phyloP scores from a whole-genome alignment of 30 jellyfish, hydroid and myxozoan species.

The Rhopilema esculentum region DNA sequence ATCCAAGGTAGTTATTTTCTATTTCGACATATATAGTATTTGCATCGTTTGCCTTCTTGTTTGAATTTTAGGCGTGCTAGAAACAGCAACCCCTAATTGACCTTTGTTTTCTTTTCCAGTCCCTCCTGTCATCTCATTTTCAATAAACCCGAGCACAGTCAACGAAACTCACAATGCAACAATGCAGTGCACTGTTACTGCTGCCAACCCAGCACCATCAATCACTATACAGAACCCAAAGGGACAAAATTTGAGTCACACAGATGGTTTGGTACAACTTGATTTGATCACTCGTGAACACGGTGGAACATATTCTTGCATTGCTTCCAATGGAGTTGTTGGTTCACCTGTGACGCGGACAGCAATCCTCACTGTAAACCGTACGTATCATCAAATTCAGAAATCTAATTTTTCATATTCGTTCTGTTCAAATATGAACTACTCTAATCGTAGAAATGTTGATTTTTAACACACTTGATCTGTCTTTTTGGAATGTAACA shows the following conservation, averaged over 20 bases:
- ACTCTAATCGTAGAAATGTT: not conserved
- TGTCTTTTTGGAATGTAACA: too few relatives aligned
- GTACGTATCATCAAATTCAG: not conserved
- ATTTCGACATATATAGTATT: too few relatives aligned
- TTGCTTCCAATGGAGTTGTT: slow-evolving; percentile 9
- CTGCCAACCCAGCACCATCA: slow-evolving; percentile 46
- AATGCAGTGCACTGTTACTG: slow-evolving; percentile 20
- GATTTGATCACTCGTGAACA: not conserved
- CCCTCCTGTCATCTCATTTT: slow-evolving; percentile 18
- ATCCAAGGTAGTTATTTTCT: slow-evolving; percentile 49
- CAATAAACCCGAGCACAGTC: slow-evolving; percentile 29
- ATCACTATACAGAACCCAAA: slow-evolving; percentile 1
- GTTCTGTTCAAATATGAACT: too few relatives aligned
- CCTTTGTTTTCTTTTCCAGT: slow-evolving; percentile 36
- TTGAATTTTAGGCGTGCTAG: too few relatives aligned
- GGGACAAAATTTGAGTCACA: not conserved
- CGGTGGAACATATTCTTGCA: slow-evolving; percentile 22
- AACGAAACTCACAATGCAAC: slow-evolving; percentile 36
- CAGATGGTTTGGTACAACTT: not conserved
- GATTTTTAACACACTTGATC: too few relatives aligned
- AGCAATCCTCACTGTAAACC: slow-evolving; percentile 6
- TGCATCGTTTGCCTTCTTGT: too few relatives aligned
- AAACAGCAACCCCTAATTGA: too few relatives aligned
- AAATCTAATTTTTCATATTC: too few relatives aligned
- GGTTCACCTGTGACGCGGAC: not conserved